phyloP scores from a whole-genome alignment of 1,140 invertebrate genomes.

The Pteromalus puparum region DNA sequence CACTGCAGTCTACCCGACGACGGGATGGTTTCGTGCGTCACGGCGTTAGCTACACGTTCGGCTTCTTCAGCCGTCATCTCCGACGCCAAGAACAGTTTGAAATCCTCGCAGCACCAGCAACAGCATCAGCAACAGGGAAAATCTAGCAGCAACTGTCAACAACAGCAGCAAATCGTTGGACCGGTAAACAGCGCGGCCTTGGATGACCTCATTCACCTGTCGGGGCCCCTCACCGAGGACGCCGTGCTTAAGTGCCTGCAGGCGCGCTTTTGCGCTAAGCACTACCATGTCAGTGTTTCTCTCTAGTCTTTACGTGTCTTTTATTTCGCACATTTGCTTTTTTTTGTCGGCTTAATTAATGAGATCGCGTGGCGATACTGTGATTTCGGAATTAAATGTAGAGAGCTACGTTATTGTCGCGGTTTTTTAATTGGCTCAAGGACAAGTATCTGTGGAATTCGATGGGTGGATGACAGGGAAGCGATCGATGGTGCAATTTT shows the following conservation, averaged over 20 bases:
- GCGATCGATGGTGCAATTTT: no score
- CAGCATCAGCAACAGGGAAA: slow-evolving; percentile 54
- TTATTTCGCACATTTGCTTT: neutral
- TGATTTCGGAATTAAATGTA: neutral
- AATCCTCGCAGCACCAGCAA: slow-evolving; percentile 19
- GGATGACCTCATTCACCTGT: slow-evolving; percentile 93
- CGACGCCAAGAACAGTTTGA: slow-evolving; percentile 67
- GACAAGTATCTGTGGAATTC: no score
- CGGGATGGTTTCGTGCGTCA: slow-evolving; percentile 71
- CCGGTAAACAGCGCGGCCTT: slow-evolving; percentile 68
- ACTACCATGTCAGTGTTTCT: slow-evolving; percentile 88
- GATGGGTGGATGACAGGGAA: no score
- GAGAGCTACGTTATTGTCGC: neutral
- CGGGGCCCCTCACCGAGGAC: slow-evolving; percentile 94
- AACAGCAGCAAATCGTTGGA: slow-evolving; percentile 1
- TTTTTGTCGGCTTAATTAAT: neutral
- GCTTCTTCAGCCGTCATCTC: slow-evolving; percentile 69
- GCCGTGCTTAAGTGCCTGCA: slow-evolving; percentile 93
- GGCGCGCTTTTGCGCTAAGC: slow-evolving; percentile 88
- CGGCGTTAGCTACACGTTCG: slow-evolving; percentile 67
- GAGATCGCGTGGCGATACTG: neutral
- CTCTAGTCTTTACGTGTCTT: slow-evolving; percentile 51
- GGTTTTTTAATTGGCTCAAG: no score
- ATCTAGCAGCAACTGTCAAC: no score
- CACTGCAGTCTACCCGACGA: slow-evolving; percentile 65